These are phyloP conservation scores for Smutsia temminckii DNA, from an alignment of 2,797 vertebrate species.

Conservation along the genomic window DNA sequence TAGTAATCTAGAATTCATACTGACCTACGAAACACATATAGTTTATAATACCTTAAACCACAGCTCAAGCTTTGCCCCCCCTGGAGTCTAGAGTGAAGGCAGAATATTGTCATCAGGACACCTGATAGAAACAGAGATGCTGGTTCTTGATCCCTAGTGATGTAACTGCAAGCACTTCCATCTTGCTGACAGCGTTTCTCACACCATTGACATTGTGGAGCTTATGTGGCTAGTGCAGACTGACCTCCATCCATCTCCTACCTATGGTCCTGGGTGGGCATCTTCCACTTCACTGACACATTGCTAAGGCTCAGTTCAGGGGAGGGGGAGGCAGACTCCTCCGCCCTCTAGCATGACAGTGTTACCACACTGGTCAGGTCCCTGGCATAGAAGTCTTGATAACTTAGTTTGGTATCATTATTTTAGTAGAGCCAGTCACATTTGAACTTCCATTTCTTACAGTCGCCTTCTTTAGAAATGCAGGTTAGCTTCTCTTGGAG, in stretches of 20 bases:
- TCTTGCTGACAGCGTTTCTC: neutral
- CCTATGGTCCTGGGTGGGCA: neutral
- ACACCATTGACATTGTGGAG: neutral
- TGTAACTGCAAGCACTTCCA: neutral
- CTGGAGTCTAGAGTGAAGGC: neutral
- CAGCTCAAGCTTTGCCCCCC: neutral
- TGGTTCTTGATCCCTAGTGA: neutral
- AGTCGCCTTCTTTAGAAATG: neutral
- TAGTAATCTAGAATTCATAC: conserved; percentile 50
- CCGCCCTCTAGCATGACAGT: neutral
- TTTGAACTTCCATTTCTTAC: neutral
- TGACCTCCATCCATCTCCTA: neutral
- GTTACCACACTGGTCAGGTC: neutral
- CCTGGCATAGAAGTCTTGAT: neutral
- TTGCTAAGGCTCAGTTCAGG: neutral
- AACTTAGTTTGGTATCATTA: neutral
- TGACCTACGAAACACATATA: conserved; percentile 35
- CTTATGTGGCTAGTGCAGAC: neutral
- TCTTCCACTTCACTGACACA: neutral
- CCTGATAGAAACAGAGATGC: neutral
- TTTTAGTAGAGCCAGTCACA: neutral
- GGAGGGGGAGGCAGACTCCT: neutral
- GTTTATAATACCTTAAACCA: conserved; percentile 15
- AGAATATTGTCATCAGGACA: neutral
- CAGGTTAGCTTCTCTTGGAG: neutral